Conservation (phyloP, 1,140 invertebrate species). For the Ruditapes philippinarum region DNA sequence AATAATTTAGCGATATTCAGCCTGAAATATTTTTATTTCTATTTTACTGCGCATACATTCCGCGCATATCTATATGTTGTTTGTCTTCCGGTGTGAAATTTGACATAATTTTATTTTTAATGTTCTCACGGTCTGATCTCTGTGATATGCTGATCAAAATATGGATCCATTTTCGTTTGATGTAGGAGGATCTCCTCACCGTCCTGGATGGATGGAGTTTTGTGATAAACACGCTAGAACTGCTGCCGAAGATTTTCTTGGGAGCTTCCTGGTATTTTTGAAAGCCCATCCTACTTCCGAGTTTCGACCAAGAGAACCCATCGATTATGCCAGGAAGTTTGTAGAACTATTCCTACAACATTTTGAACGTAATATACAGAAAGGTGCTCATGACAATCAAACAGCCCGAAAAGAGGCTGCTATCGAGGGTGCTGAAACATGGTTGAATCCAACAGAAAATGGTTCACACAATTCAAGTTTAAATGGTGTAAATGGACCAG, state of each 20-base stretch:
- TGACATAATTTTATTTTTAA: conserved; percentile 28
- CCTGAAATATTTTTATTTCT: too few relatives aligned
- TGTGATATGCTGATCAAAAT: neutral
- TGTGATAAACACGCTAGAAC: conserved; percentile 95
- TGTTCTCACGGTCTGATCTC: neutral
- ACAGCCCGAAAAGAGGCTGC: neutral
- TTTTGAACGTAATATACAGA: conserved; percentile 82
- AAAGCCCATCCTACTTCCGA: conserved; percentile 90
- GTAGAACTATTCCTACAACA: conserved; percentile 92
- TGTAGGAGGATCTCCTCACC: conserved; percentile 64
- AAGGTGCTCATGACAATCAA: conserved; percentile 68
- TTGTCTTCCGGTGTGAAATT: conserved; percentile 73
- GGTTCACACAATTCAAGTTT: conserved; percentile 60
- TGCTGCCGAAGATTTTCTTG: conserved; percentile 94
- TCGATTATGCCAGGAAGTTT: conserved; percentile 93
- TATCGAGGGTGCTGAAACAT: neutral
- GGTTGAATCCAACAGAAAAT: conserved; percentile 39
- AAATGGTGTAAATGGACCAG: conserved; percentile 41
- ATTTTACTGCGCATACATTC: neutral
- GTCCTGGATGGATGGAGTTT: conserved; percentile 89
- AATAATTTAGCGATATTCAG: too few relatives aligned
- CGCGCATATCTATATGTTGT: conserved; percentile 49
- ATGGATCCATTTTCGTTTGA: conserved; percentile 80
- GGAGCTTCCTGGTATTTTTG: conserved; percentile 93
- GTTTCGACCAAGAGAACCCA: conserved; percentile 87